phyloP scores from a whole-genome alignment of 2,113 vertebrate genomes.

The Equus quagga region DNA sequence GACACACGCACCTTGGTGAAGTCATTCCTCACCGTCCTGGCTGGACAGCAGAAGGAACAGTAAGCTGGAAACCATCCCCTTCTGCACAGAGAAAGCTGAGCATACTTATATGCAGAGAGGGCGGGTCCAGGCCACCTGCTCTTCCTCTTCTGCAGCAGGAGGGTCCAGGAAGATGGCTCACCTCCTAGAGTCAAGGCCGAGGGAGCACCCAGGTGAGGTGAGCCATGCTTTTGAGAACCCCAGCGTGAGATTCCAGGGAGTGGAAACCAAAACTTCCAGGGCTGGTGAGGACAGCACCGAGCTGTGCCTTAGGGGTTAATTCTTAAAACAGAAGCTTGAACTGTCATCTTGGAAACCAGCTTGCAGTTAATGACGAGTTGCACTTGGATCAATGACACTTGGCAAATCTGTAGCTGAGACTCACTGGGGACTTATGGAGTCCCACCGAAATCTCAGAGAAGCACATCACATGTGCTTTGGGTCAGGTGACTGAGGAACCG shows the following conservation, averaged over 20 bases:
- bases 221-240: background rate
- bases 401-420: background rate
- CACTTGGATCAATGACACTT: rapidly evolving
- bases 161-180: no score
- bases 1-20: no score
- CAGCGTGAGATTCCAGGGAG: rapidly evolving
- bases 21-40: background rate
- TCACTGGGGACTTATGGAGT: background rate
- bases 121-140: background rate
- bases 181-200: no score
- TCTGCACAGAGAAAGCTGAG: no score
- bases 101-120: no score
- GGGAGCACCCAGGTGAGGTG: background rate
- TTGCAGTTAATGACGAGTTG: background rate
- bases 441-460: background rate
- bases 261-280: rapidly evolving
- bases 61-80: rapidly evolving
- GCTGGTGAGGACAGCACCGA: rapidly evolving
- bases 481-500: background rate
- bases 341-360: background rate
- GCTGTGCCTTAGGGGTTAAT: no score
- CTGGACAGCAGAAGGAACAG: background rate
- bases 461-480: background rate
- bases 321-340: background rate
- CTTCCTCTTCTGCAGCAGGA: no score